A percentile compares a stretch with the other conserved stretches of the same genome.
Evolutionary conservation across 2,888 invertebrate species (phyloP).

Genomic region (Esperia sulphurella): DNA sequence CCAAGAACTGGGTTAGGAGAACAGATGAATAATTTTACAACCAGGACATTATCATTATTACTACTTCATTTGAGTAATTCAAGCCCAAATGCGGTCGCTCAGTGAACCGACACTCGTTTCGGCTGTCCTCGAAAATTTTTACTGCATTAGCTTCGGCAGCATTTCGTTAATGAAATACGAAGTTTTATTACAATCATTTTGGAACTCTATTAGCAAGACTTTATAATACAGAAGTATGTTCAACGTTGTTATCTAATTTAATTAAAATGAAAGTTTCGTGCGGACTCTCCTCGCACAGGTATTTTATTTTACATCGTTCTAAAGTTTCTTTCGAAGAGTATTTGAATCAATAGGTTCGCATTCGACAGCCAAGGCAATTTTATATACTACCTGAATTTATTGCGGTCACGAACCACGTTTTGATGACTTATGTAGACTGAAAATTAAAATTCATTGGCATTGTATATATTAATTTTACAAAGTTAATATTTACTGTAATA

Average conservation of each 20-base stretch:
- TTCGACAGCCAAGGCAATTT: neutral
- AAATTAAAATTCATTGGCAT: neutral
- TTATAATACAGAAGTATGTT: neutral
- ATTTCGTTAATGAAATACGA: neutral
- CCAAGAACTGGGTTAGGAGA: conserved; percentile 7
- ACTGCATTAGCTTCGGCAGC: neutral
- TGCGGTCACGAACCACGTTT: neutral
- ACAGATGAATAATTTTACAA: conserved; percentile 15
- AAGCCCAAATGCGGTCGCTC: neutral
- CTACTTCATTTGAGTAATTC: conserved; percentile 13
- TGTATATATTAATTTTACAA: neutral
- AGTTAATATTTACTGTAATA: neutral
- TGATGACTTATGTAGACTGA: neutral
- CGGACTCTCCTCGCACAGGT: too few species aligned
- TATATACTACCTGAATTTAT: neutral
- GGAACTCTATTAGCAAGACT: neutral
- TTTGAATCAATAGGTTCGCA: neutral
- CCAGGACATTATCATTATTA: conserved; percentile 16
- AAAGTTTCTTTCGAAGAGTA: neutral
- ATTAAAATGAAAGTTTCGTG: too few species aligned
- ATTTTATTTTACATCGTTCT: neutral
- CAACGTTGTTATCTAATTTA: too few species aligned
- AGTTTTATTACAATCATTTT: neutral
- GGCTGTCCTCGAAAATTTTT: conserved; percentile 1
- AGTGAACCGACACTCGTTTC: neutral